These are phyloP conservation scores for Heteromormyrus szaboi DNA, from an alignment of 2,797 vertebrate species.

Conservation along the genomic window DNA sequence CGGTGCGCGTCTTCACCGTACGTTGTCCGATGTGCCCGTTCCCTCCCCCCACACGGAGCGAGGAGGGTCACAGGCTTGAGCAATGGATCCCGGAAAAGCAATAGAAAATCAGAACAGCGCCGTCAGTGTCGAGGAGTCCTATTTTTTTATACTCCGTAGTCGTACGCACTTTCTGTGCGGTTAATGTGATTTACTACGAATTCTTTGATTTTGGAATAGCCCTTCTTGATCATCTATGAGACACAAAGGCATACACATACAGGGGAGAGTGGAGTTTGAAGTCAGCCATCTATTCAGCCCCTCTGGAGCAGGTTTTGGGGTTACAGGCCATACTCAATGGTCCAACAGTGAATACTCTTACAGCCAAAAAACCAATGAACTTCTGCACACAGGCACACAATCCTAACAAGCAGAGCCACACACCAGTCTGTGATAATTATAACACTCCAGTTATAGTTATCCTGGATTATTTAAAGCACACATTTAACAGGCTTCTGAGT, in stretches of 20 bases:
- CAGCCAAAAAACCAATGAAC: background rate
- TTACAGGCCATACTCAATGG: background rate
- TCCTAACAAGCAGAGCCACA: background rate
- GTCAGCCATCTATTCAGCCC: background rate
- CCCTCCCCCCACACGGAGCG: slow-evolving; percentile 17
- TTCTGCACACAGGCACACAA: background rate
- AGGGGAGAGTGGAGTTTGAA: background rate
- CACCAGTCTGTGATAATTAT: background rate
- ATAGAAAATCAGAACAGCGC: slow-evolving; percentile 9
- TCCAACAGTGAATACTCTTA: background rate
- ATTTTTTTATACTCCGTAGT: background rate
- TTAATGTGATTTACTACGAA: background rate
- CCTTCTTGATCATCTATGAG: background rate
- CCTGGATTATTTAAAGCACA: background rate
- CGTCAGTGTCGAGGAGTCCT: background rate
- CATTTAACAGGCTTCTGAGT: background rate
- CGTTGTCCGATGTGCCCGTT: slow-evolving; percentile 7
- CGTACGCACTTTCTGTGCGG: background rate
- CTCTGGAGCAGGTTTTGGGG: background rate
- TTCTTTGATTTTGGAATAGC: background rate
- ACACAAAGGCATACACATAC: background rate
- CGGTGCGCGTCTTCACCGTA: background rate
- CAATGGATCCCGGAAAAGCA: slow-evolving; percentile 12
- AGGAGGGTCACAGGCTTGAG: slow-evolving; percentile 14
- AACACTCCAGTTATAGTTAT: background rate